Evolutionary conservation across 2,797 vertebrate species (phyloP).

Genomic region (Danio albolineatus): DNA sequence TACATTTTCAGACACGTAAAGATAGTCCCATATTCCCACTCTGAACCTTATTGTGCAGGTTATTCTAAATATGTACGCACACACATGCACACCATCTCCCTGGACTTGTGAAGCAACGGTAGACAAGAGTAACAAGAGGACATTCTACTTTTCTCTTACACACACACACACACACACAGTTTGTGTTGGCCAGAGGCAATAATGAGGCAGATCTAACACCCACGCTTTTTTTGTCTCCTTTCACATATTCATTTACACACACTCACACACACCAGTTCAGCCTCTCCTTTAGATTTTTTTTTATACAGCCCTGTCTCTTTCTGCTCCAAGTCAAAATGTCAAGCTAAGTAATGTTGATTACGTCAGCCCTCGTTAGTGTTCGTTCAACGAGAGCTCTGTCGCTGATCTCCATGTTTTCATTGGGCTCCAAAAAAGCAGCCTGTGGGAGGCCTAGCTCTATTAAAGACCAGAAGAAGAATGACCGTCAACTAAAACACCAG

Average conservation of each 20-base stretch:
- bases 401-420: slow-evolving; percentile 60
- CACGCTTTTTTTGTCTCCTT: slow-evolving; percentile 23
- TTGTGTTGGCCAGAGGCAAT: slow-evolving; percentile 37
- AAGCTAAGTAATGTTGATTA: slow-evolving; percentile 67
- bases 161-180: slow-evolving; percentile 27
- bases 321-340: slow-evolving; percentile 67
- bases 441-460: slow-evolving; percentile 58
- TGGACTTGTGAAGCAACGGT: slow-evolving; percentile 43
- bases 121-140: slow-evolving; percentile 3
- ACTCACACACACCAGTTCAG: slow-evolving; percentile 25
- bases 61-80: slow-evolving; percentile 9
- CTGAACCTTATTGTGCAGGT: slow-evolving; percentile 26
- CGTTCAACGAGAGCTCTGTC: slow-evolving; percentile 49
- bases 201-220: slow-evolving; percentile 49
- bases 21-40: not conserved
- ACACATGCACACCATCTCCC: slow-evolving; percentile 6
- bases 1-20: not conserved
- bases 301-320: slow-evolving; percentile 6
- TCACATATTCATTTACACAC: slow-evolving; percentile 42
- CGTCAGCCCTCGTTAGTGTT: slow-evolving; percentile 70
- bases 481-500: slow-evolving; percentile 36
- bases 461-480: slow-evolving; percentile 47
- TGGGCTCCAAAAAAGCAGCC: slow-evolving; percentile 62
- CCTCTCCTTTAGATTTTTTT: slow-evolving; percentile 3
- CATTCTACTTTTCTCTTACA: slow-evolving; percentile 12